phyloP scores from a whole-genome alignment of 2,888 invertebrate species.

The Eumacrocentrus americanus region DNA sequence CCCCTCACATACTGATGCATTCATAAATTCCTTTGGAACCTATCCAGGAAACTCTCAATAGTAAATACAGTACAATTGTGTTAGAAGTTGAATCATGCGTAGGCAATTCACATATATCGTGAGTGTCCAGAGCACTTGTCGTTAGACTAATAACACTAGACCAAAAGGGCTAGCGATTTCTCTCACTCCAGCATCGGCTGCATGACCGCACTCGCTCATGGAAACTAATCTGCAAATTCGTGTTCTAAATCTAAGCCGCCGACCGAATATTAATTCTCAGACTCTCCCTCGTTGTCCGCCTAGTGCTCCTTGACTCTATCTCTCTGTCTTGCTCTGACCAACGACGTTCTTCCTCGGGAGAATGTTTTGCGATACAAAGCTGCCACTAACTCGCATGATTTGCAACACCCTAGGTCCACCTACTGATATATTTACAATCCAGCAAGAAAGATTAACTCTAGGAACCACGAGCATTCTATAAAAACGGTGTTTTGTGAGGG shows the following conservation, averaged over 20 bases:
- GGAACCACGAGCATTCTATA: no score
- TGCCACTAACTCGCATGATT: slow-evolving; percentile 43
- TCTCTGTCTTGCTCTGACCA: slow-evolving; percentile 14
- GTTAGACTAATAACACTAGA: neutral
- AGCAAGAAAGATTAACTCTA: neutral
- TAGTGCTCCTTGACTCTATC: slow-evolving; percentile 23
- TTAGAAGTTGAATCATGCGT: no score
- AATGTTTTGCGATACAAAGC: slow-evolving; percentile 51
- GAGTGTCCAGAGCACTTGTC: neutral
- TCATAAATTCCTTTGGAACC: no score
- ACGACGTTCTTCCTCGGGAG: neutral
- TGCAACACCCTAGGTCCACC: slow-evolving; percentile 34
- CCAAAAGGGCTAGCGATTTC: slow-evolving; percentile 22
- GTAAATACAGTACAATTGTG: no score
- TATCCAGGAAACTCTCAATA: no score
- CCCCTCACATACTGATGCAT: no score
- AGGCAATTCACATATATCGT: neutral
- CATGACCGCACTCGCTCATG: slow-evolving; percentile 43
- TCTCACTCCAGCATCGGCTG: slow-evolving; percentile 24
- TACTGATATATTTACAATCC: slow-evolving; percentile 46
- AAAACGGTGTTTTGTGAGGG: no score
- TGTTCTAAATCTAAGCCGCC: slow-evolving; percentile 59
- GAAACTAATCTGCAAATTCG: slow-evolving; percentile 61
- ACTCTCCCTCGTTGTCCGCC: slow-evolving; percentile 21
- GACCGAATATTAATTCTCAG: slow-evolving; percentile 59